These are phyloP conservation scores for Hafferia zeledoni DNA, from an alignment of 2,797 vertebrate species.

Conservation along the genomic window DNA sequence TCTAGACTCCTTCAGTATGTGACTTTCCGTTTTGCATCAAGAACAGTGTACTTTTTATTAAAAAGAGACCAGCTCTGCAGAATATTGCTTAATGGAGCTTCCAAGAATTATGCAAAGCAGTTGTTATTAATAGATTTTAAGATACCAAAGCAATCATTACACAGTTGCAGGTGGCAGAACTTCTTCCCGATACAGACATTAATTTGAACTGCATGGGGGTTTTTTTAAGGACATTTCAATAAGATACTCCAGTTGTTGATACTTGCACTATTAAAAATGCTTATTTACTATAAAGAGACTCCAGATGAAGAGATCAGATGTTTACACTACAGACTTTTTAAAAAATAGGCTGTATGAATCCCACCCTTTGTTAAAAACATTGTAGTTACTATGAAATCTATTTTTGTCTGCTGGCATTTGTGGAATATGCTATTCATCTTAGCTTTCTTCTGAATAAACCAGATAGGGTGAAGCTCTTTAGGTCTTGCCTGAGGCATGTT, in stretches of 20 bases:
- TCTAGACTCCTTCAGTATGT: neutral
- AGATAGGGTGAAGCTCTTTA: neutral
- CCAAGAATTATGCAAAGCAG: neutral
- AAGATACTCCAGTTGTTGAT: neutral
- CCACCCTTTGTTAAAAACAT: neutral
- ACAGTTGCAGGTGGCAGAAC: neutral
- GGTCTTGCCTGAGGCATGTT: neutral
- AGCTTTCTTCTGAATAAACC: neutral
- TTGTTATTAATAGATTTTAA: neutral
- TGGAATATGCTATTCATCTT: neutral
- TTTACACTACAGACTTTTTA: neutral
- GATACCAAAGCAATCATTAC: neutral
- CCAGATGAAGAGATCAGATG: neutral
- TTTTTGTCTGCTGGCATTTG: neutral
- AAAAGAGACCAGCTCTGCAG: neutral
- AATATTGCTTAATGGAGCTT: neutral
- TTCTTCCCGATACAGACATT: fast-evolving
- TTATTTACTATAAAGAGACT: neutral
- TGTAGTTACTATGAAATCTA: neutral
- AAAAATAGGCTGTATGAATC: neutral
- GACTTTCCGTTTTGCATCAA: neutral
- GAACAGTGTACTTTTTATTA: neutral
- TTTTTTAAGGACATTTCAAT: neutral
- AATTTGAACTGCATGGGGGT: fast-evolving
- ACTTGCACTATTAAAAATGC: neutral